Evolutionary conservation across 2,797 vertebrate genomes (phyloP), one percentile per base, ranked within the genome.

Genomic region (Enteromius fasciolatus): DNA sequence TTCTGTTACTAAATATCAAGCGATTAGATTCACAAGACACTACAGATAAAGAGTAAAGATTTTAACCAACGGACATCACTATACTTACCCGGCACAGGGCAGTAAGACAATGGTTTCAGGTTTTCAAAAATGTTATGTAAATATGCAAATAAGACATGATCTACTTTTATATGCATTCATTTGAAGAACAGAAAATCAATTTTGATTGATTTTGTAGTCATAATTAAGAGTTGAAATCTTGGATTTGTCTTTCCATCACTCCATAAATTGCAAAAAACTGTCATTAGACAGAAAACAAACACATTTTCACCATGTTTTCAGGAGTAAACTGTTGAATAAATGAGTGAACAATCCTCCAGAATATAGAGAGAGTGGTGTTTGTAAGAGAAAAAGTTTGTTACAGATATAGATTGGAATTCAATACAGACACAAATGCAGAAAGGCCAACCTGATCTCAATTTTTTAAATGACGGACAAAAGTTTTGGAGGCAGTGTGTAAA

Each of bases 21-120:
- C 2, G 14, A 14, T 14, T 5, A 6, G 25, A 7, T 31, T 31
- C 25, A 31, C 14, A 57, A 57, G n/a, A 57, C 14, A 61, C 59
- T 63, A 17, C 25, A 63, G 59, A 2, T 61, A 14, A 14, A 59
- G 2, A 63, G 12, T 28, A 28, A 28, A 61, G 12, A 61, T 14
- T 28, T 25, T 14, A 14, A 61, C 57, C 25, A 61, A 25, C 57
- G 28, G 23, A 61, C 3, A 7, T 14, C 59, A 31, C 59, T 28
- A 23, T 12, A 57, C 54, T 5, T 12, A 11, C 20, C 52, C 9
- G 8, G 20, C 50, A 9, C 52, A n/a, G 20, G 10, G 20, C 20
- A 54, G n/a, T n/a, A n/a, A n/a, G 20, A 54, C 52, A 57, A 10
- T 0, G n/a, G 3, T n/a, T n/a, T 23, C 9, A 1, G n/a, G n/a